Conservation (phyloP, 2,888 invertebrate genomes). For the Ochropacha duplaris region DNA sequence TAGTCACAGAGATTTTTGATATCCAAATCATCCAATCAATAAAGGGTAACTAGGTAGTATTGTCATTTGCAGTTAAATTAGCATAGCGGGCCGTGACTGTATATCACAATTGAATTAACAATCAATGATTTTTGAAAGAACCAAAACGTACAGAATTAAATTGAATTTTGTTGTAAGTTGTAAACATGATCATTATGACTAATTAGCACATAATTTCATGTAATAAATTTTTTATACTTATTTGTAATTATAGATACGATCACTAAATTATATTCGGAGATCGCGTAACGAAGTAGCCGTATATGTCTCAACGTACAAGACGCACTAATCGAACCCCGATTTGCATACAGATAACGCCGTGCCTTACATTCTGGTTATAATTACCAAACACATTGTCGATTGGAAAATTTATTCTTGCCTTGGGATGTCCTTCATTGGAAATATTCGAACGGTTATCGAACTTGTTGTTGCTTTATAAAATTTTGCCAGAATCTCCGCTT, state of each 20-base stretch:
- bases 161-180: background rate
- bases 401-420: slow-evolving; percentile 34
- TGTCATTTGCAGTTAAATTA: background rate
- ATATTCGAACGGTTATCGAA: slow-evolving; percentile 34
- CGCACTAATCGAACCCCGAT: slow-evolving; percentile 51
- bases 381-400: slow-evolving; percentile 31
- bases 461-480: slow-evolving; percentile 17
- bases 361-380: slow-evolving; percentile 35
- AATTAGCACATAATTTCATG: background rate
- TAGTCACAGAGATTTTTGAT: background rate
- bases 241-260: slow-evolving; percentile 5
- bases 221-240: background rate
- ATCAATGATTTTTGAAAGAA: background rate
- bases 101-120: background rate
- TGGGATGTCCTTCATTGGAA: slow-evolving; percentile 45
- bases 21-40: background rate
- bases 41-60: background rate
- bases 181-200: background rate
- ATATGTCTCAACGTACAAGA: slow-evolving; percentile 46
- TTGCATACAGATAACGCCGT: slow-evolving; percentile 52
- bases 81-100: background rate
- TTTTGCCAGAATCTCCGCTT: slow-evolving; percentile 20
- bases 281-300: slow-evolving; percentile 64
- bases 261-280: slow-evolving; percentile 19
- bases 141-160: background rate